Conservation (phyloP, 2,888 invertebrate genomes). For the Stegophylla sp. region DNA sequence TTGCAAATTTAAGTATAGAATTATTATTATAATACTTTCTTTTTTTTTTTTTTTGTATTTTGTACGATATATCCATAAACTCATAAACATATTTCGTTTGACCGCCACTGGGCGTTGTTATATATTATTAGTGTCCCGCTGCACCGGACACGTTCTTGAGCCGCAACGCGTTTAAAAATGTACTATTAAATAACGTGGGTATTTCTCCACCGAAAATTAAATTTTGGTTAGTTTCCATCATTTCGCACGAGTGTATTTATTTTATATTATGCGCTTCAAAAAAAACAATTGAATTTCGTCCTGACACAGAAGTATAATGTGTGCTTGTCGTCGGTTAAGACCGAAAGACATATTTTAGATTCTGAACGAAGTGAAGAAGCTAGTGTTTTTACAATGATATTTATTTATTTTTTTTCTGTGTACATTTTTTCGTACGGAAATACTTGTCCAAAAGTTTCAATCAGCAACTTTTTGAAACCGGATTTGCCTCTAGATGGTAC, state of each 20-base stretch:
- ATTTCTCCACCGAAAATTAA: neutral
- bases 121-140: neutral
- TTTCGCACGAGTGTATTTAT: neutral
- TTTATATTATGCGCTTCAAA: too few species aligned
- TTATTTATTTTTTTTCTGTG: neutral
- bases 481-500: too few species aligned
- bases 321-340: too few species aligned
- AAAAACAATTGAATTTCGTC: neutral
- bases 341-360: too few species aligned
- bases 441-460: too few species aligned
- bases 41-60: neutral
- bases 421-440: neutral
- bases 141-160: neutral
- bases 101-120: neutral
- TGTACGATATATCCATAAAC: neutral
- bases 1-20: neutral
- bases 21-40: neutral
- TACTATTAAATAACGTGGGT: constrained; percentile 1
- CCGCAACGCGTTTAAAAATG: neutral
- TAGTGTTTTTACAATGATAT: too few species aligned
- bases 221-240: constrained; percentile 16
- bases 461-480: too few species aligned
- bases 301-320: neutral
- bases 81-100: neutral
- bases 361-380: too few species aligned